phyloP scores from a whole-genome alignment of 2,888 invertebrate species.

The Protophormia terraenovae region DNA sequence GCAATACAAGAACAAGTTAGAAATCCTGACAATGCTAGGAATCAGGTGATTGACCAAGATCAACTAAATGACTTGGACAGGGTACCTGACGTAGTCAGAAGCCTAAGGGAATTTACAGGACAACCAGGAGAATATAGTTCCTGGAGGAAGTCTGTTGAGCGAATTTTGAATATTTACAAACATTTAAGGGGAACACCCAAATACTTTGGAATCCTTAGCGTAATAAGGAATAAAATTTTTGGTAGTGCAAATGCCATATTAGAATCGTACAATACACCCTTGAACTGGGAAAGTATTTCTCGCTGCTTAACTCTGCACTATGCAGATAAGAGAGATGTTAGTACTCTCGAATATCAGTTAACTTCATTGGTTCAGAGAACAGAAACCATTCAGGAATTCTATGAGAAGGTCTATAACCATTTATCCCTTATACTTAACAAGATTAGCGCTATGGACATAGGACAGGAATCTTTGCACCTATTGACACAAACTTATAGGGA shows the following conservation, averaged over 20 bases:
- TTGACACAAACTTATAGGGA: slow-evolving; percentile 36
- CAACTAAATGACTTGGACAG: not conserved
- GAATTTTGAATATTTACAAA: slow-evolving; percentile 45
- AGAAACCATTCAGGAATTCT: slow-evolving; percentile 11
- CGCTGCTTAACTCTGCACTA: slow-evolving; percentile 52
- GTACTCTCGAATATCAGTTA: slow-evolving; percentile 63
- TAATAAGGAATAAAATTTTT: slow-evolving; percentile 44
- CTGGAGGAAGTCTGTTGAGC: slow-evolving; percentile 37
- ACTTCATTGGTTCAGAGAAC: slow-evolving; percentile 34
- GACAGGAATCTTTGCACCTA: not conserved
- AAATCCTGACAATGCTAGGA: too few species aligned
- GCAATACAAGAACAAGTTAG: too few species aligned
- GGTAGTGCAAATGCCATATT: too few species aligned
- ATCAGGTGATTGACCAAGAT: too few species aligned
- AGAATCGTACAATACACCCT: slow-evolving; percentile 44
- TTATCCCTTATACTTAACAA: slow-evolving; percentile 50
- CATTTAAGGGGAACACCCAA: slow-evolving; percentile 12
- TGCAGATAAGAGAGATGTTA: slow-evolving; percentile 64
- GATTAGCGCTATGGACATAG: slow-evolving; percentile 59
- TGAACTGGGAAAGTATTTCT: slow-evolving; percentile 54
- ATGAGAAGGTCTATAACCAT: slow-evolving; percentile 24
- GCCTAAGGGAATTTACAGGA: slow-evolving; percentile 52
- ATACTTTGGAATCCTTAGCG: slow-evolving; percentile 51
- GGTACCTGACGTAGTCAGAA: slow-evolving; percentile 2
- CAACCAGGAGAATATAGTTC: slow-evolving; percentile 52